These are phyloP conservation scores for Eira barbara DNA, from an alignment of 2,113 vertebrate species.

Conservation along the genomic window DNA sequence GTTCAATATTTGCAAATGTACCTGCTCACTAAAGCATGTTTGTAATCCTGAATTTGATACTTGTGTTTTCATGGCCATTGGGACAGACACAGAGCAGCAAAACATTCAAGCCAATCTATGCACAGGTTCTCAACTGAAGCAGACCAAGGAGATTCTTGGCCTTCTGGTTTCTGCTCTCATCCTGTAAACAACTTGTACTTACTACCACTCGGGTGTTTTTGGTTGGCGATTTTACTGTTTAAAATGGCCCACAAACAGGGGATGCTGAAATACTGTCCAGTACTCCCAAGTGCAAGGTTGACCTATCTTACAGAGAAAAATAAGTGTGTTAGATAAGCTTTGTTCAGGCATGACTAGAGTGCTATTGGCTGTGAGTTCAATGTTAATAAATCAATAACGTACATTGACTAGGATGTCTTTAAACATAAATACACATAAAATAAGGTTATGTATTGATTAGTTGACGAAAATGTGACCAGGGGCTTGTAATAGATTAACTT, in stretches of 20 bases:
- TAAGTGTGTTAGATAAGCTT: not conserved
- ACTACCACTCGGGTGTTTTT: not conserved
- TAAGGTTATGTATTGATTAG: not conserved
- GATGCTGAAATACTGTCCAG: not conserved
- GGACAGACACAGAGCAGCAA: not conserved
- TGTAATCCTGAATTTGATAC: not conserved
- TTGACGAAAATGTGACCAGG: not conserved
- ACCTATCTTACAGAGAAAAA: not conserved
- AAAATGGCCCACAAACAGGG: not conserved
- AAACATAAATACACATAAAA: not conserved
- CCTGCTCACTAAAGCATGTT: not conserved
- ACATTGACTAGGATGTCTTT: not conserved
- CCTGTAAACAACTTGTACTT: not conserved
- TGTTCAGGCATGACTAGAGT: not conserved
- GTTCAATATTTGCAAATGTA: not conserved
- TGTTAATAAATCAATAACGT: not conserved
- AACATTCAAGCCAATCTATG: fast-evolving
- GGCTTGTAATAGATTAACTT: not conserved
- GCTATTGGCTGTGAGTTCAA: not conserved
- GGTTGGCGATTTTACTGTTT: not conserved
- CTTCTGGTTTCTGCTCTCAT: not conserved
- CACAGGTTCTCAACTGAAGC: not conserved
- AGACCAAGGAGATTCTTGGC: not conserved
- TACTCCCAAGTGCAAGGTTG: not conserved
- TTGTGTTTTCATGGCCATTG: not conserved